Evolutionary conservation across 2,797 vertebrate genomes (phyloP).

Genomic region (Chelmon rostratus): DNA sequence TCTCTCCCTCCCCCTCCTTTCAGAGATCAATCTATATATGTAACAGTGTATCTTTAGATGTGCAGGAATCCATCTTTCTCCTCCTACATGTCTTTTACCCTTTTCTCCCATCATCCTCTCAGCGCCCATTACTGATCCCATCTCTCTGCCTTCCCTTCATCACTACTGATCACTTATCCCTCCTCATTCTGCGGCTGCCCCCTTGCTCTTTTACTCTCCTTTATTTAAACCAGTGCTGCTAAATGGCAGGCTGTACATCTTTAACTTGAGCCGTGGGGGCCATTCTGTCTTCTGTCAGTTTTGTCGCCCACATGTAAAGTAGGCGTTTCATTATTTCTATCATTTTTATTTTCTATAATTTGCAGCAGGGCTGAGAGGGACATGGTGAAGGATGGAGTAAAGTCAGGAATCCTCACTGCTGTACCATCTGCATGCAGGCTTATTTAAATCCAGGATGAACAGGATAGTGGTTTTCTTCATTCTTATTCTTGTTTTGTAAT

Average conservation of each 20-base stretch:
- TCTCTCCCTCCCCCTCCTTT: conserved; percentile 37
- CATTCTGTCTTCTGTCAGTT: conserved; percentile 8
- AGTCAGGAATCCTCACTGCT: neutral
- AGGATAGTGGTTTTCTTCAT: neutral
- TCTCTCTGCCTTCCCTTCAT: conserved; percentile 11
- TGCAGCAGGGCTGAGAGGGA: conserved; percentile 5
- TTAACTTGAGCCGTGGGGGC: neutral
- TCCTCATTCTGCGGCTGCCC: conserved; percentile 20
- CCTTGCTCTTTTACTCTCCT: neutral
- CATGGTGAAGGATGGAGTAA: neutral
- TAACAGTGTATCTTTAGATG: conserved; percentile 30
- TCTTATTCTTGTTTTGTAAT: neutral
- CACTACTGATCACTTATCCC: conserved; percentile 15
- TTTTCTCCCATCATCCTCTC: conserved; percentile 19
- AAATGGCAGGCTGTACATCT: neutral
- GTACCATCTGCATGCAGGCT: conserved; percentile 34
- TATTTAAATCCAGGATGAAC: conserved; percentile 36
- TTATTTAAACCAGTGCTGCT: neutral
- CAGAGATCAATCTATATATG: conserved; percentile 48
- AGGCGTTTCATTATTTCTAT: neutral
- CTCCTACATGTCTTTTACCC: conserved; percentile 51
- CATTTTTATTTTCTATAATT: conserved; percentile 15
- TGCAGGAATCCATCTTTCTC: conserved; percentile 28
- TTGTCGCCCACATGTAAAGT: neutral
- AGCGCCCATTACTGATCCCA: conserved; percentile 7